Evolutionary conservation across 2,797 vertebrate genomes (phyloP), one percentile per base, ranked within the genome.

Genomic region (Hypotaenidia okinawae): DNA sequence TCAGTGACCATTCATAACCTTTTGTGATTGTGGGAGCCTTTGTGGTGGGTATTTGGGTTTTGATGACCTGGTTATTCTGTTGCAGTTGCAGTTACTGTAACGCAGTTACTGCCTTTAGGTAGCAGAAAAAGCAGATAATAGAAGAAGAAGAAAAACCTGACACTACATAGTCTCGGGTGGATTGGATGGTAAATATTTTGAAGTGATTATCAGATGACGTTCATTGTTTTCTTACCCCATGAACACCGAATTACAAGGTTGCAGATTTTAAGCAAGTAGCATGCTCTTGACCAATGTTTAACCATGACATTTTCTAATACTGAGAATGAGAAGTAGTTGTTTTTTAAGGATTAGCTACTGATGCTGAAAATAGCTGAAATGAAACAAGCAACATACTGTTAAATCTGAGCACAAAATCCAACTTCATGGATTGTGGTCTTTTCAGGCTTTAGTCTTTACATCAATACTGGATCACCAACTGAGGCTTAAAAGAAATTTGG

Each of bases 1-100:
- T 33, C 7, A 30, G 30, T 32, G 35, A 6, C 0, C 0, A 32
- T 54, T 87, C n/a, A 13, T 3, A 4, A 19, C 14, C 9, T 63
- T 37, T 21, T 57, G 72, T 57, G 35, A 10, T 30, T 59, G 35
- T 59, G 25, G 19, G 41, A 85, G 52, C 18, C 57, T 23, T 16
- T 57, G 39, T 11, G 28, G 10, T 17, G 5, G n/a, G 72, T 61
- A 63, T 6, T 70, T 69, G 28, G 5, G 14, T 87, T 94, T 83
- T 76, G 75, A 28, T 72, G 37, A 70, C 9, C 32, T 59, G 21
- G 22, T 62, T 82, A 43, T 55, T 72, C 5, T 24, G 27, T 49
- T 90, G 62, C 49, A 86, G 30, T 69, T 84, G 61, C 7, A 59
- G 3, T 49, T 47, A 27, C 49, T 22, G 14, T 68, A 64, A 49